Conservation (phyloP, 2,113 vertebrate species). For the Ceratotherium simum region DNA sequence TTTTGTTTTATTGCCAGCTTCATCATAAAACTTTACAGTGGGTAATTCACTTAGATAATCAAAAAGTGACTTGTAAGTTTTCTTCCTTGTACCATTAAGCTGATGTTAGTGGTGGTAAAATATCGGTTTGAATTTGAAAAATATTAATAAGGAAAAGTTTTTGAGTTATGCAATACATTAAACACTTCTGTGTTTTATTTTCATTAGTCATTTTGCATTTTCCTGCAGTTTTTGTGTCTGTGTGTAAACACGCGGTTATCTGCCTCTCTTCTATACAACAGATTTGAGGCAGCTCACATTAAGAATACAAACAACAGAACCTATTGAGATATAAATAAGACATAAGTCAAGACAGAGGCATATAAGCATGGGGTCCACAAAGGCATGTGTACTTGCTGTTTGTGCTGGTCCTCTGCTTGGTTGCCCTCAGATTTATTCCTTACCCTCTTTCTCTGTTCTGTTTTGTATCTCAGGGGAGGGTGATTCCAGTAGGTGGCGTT, state of each 20-base stretch:
- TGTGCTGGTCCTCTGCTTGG: neutral
- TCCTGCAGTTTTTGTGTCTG: neutral
- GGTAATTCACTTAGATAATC: neutral
- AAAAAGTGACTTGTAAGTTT: neutral
- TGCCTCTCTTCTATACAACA: neutral
- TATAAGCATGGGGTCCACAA: neutral
- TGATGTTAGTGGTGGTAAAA: slow-evolving; percentile 25
- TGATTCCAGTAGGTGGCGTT: neutral
- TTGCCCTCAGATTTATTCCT: neutral
- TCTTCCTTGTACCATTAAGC: neutral
- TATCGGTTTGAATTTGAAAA: slow-evolving; percentile 26
- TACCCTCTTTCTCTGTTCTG: neutral
- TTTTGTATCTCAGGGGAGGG: neutral
- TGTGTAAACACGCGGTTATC: neutral
- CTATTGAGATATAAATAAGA: neutral
- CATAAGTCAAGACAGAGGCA: neutral
- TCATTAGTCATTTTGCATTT: slow-evolving; percentile 21
- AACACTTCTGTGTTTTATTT: slow-evolving; percentile 5
- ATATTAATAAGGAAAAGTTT: slow-evolving; percentile 12
- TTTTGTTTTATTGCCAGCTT: slow-evolving; percentile 28
- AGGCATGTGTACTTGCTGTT: neutral
- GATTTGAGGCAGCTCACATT: neutral
- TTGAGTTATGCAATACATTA: neutral
- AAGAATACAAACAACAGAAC: neutral
- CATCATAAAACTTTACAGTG: slow-evolving; percentile 2